These are phyloP conservation scores for Zaprionus obscuricornis DNA, from an alignment of 2,888 invertebrate genomes.

Conservation along the genomic window DNA sequence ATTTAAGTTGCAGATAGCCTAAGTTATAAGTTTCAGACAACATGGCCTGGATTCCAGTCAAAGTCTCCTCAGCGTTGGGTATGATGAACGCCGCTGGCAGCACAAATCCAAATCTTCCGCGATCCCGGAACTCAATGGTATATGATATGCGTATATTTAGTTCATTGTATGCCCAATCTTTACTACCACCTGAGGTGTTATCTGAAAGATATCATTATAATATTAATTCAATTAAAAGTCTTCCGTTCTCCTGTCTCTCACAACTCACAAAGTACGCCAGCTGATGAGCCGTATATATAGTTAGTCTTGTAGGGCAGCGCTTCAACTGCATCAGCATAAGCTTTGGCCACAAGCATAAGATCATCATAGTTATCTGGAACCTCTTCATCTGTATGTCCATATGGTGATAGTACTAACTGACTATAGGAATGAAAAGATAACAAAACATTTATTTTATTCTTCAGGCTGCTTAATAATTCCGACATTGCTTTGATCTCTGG, in stretches of 20 bases:
- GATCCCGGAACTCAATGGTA: constrained; percentile 86
- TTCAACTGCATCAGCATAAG: constrained; percentile 84
- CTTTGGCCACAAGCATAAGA: constrained; percentile 84
- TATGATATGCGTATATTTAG: constrained; percentile 84
- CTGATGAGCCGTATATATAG: constrained; percentile 85
- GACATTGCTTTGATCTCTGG: constrained; percentile 84
- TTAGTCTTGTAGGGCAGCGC: constrained; percentile 84
- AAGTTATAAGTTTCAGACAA: constrained; percentile 81
- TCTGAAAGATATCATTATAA: constrained; percentile 63
- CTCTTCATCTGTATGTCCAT: constrained; percentile 83
- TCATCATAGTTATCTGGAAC: constrained; percentile 83
- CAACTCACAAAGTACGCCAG: constrained; percentile 84
- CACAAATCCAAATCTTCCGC: constrained; percentile 87
- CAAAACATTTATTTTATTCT: constrained; percentile 83
- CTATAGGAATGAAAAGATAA: constrained; percentile 87
- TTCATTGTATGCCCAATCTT: constrained; percentile 85
- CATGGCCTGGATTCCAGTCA: constrained; percentile 83
- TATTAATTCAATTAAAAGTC: fast-evolving
- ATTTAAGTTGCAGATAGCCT: constrained; percentile 60
- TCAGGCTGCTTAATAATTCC: constrained; percentile 82
- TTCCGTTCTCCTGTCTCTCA: fast-evolving
- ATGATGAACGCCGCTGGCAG: constrained; percentile 87
- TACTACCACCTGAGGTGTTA: constrained; percentile 79
- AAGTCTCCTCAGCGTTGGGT: constrained; percentile 86
- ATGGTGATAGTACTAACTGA: constrained; percentile 86